Base-by-base conservation (phyloP, 2,888 invertebrate species). In the Pollenia amentaria region DNA sequence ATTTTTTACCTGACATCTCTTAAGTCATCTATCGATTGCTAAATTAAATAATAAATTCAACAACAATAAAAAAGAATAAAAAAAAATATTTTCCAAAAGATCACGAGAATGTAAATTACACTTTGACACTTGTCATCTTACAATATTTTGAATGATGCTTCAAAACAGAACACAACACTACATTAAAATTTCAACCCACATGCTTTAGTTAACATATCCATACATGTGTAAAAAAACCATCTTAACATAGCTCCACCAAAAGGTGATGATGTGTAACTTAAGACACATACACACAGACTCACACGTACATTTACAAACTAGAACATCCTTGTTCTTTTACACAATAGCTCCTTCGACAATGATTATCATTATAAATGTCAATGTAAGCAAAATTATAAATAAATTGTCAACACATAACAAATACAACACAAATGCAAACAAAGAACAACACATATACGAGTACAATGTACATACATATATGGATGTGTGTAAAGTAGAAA, bases 291-390 rank as follows among this genome's bases (percentile, higher is more conserved):
- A 64, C 29, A 10, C 51, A n/a, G 7, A 48, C 1, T 1, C n/a
- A 40, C 12, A 73, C 29, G 60, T 57, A 38, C 8, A 40, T 18
- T 16, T 64, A 48, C 18, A 53, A 14, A 21, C 1, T 3, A 21
- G 14, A 57, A 64, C 48, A 40, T 21, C 12, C 48, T 60, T 46
- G 38, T 51, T 55, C 29, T 42, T 14, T 4, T 10, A 8, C 12
- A 21, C 29, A 72, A 48, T 67, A 73, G 29, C 16, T 46, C 1
- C 46, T 40, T 7, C 53, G 79, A 67, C 84, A 84, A 76, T 64
- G 67, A 80, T 80, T 80, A 80, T 76, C 80, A 81, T 75, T 85
- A 77, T 85, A 85, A 81, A 85, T 81, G 80, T 81, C 80, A 77
- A 65, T 65, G 62, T 44, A 70, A 65, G 62, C 18, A 82, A 69